A percentile compares a stretch with the other conserved stretches of the same genome.
phyloP scores from a whole-genome alignment of 2,113 vertebrate genomes.

The Cololabis saira region DNA sequence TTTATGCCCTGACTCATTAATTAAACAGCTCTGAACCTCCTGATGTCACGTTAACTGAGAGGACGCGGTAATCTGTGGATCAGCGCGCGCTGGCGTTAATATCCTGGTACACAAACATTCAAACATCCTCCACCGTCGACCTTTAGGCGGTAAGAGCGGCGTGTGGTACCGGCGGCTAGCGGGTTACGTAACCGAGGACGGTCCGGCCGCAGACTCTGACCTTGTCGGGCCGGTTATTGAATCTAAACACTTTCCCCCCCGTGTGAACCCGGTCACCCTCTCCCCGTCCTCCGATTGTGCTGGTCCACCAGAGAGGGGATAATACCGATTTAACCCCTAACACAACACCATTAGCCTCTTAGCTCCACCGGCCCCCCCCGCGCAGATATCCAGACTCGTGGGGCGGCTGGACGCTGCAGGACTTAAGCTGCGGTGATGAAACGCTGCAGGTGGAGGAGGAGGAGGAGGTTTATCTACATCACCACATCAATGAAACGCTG shows the following conservation, averaged over 20 bases:
- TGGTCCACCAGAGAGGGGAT: slow-evolving; percentile 42
- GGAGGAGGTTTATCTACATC: no score
- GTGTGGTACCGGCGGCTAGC: slow-evolving; percentile 32
- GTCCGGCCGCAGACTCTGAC: slow-evolving; percentile 30
- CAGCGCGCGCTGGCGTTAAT: no score
- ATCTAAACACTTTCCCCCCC: slow-evolving; percentile 35
- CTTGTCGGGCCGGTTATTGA: slow-evolving; percentile 27
- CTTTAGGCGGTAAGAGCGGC: not conserved
- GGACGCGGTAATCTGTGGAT: not conserved
- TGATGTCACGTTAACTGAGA: no score
- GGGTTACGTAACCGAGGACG: slow-evolving; percentile 47
- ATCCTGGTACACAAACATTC: not conserved
- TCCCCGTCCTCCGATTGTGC: slow-evolving; percentile 34
- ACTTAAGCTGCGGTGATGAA: slow-evolving; percentile 42
- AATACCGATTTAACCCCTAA: slow-evolving; percentile 61
- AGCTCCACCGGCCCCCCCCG: slow-evolving; percentile 24
- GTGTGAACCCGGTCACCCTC: slow-evolving; percentile 31
- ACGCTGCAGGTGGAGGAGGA: slow-evolving; percentile 52
- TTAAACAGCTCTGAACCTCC: no score
- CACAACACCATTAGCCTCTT: slow-evolving; percentile 60
- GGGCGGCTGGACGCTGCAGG: slow-evolving; percentile 39
- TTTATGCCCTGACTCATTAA: no score
- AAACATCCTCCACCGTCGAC: not conserved
- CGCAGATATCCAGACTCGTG: slow-evolving; percentile 31
- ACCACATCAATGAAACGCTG: no score